Evolutionary conservation across 2,113 vertebrate species (phyloP), one percentile per base, ranked within the genome.

Genomic region (Archilochus colubris): DNA sequence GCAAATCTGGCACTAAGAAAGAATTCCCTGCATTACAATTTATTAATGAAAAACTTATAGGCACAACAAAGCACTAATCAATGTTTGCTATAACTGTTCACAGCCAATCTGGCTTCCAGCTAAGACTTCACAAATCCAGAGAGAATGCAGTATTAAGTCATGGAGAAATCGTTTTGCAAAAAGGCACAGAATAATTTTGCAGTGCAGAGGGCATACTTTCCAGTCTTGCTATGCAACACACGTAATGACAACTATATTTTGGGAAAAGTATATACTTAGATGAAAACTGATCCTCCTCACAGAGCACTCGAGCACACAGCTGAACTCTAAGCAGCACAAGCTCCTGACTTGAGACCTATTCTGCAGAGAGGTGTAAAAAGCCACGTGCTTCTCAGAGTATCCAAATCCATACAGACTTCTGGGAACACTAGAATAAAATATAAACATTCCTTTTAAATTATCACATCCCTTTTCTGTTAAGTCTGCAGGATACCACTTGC

Each of bases 111-210:
- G 21, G 17, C 28, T 79, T 72, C 40, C 7, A 46, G 33, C 12
- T 68, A 24, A 53, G 86, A 55, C 21, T 57, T 25, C n/a, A 46
- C 2, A 1, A 87, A 82, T 55, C 6, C 38, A 53, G 30, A 33
- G 70, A 51, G 40, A 24, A 19, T 36, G 21, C 15, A 77, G 12
- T 14, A 24, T 23, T 40, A 63, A 14, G 19, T 53, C 25, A 62
- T 1, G 6, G 17, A 75, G 33, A 72, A 91, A 87, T n/a, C 20
- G 8, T 0, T 0, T 28, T 59, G 53, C 31, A 48, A 46, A 76
- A 86, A 46, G 10, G 43, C 38, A 70, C 3, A 27, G 4, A 27
- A 9, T 33, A 44, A 43, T 40, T 82, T 27, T 44, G 17, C n/a
- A 66, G 24, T 82, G 57, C 19, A 12, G 23, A 81, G 38, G 16